Evolutionary conservation across 2,888 invertebrate species (phyloP), one percentile per base, ranked within the genome.

Genomic region (Tridacna gigas): DNA sequence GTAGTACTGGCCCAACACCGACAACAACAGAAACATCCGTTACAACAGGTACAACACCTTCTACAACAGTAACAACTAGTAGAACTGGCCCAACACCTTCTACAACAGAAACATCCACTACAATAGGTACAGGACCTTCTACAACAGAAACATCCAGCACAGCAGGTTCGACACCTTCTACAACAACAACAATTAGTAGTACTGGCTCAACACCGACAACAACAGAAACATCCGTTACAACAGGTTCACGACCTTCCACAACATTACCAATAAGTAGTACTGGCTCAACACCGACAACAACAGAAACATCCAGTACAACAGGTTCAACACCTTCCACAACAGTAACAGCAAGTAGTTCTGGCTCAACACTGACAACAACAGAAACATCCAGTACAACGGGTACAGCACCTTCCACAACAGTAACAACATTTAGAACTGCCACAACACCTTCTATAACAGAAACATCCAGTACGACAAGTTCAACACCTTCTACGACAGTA

Each of bases 61-160:
- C 79, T 37, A 37, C 37, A 7, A 37, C 37, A 37, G 37, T 4
- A 37, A 37, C 37, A 7, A 15, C 26, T 60, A 56, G 71, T 45
- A 45, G 73, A n/a, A 51, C 51, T 26, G 28, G 65, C 22, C 48
- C 75, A 56, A 75, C 71, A 0, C 63, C 61, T 12, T 65, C 65
- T 28, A 65, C 65, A 15, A 65, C 65, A 26, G 26, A 26, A 26
- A 28, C 37, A 7, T 37, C 37, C 2, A 37, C 37, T 37, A 37
- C 37, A 37, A 37, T 7, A 26, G 25, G 65, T 15, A 26, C 45
- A 69, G 45, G 22, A 45, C 25, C 47, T 73, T 47, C 73, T 51
- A 67, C 77, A 15, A 67, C 77, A 25, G 66, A n/a, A 77, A 26
- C 15, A 5, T 65, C 65, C 0, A 65, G 7, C 5, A 15, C 65